Evolutionary conservation across 2,113 vertebrate species (phyloP).

Genomic region (Aegotheles bennettii): DNA sequence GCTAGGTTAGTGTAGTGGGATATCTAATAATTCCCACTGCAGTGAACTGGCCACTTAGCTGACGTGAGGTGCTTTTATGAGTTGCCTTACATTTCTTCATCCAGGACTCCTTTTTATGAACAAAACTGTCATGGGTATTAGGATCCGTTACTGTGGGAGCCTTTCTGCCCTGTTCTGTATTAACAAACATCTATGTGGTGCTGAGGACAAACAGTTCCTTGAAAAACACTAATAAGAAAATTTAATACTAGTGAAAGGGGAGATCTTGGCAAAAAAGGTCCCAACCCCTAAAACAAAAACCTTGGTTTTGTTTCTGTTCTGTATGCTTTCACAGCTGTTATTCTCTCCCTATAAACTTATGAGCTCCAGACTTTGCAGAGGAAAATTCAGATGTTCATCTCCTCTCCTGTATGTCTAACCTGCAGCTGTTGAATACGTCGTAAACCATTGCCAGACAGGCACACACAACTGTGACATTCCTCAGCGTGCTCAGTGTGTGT

Average conservation of each 20-base stretch:
- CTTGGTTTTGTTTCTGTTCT: neutral
- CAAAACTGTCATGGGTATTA: neutral
- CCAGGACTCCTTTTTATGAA: neutral
- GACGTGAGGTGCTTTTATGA: neutral
- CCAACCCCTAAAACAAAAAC: neutral
- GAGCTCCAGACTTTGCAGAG: neutral
- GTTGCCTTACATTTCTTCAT: neutral
- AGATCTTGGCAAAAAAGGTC: neutral
- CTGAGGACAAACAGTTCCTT: neutral
- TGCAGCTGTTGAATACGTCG: constrained; percentile 61
- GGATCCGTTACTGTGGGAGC: neutral
- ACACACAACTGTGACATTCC: constrained; percentile 84
- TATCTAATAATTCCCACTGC: neutral
- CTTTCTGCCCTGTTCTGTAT: neutral
- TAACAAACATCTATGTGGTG: neutral
- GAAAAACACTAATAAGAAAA: neutral
- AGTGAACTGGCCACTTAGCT: neutral
- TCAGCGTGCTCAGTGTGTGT: constrained; percentile 84
- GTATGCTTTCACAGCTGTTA: neutral
- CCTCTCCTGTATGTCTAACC: neutral
- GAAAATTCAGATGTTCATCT: neutral
- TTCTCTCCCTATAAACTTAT: neutral
- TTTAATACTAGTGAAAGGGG: neutral
- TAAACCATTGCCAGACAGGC: constrained; percentile 79
- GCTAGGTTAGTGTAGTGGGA: neutral